Percentiles rank a stretch among this genome's conserved stretches.
Evolutionary conservation across 2,888 invertebrate genomes (phyloP).

Genomic region (Meandrusa payeni): DNA sequence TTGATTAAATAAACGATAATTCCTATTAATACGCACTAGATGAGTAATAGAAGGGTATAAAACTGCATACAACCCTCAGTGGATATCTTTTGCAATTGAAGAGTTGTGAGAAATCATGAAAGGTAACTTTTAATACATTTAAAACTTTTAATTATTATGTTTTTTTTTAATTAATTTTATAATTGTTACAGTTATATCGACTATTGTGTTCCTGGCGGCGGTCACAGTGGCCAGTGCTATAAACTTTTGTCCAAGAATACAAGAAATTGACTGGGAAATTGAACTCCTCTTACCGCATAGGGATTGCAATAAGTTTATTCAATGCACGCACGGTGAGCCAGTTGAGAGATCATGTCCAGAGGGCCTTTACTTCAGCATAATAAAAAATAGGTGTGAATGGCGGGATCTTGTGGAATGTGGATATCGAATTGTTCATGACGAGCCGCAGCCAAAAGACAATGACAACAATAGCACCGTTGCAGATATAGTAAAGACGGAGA

Average conservation of each 20-base stretch:
- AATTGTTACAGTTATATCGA: constrained; percentile 11
- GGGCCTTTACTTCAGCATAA: constrained; percentile 79
- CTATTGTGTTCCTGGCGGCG: constrained; percentile 31
- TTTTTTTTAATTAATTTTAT: not conserved
- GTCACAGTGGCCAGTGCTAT: constrained; percentile 36
- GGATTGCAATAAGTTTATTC: constrained; percentile 83
- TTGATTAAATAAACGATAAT: too few species aligned
- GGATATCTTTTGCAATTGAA: not conserved
- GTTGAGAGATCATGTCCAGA: constrained; percentile 79
- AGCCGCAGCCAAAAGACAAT: not conserved
- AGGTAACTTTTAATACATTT: constrained; percentile 1
- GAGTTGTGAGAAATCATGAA: constrained; percentile 1
- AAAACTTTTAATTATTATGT: too few species aligned
- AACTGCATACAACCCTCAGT: constrained; percentile 1
- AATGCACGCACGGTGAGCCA: constrained; percentile 83
- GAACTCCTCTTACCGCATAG: constrained; percentile 77
- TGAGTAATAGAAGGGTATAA: not conserved
- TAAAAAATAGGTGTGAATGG: constrained; percentile 81
- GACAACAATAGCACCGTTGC: not conserved
- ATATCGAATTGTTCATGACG: constrained; percentile 44
- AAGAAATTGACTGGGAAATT: constrained; percentile 48
- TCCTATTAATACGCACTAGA: too few species aligned
- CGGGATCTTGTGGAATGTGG: constrained; percentile 82
- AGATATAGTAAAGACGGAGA: not conserved
- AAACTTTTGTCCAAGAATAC: constrained; percentile 51